Evolutionary conservation across 2,888 invertebrate genomes (phyloP), one percentile per base, ranked within the genome.

Genomic region (Zygothrica quintamaculata): DNA sequence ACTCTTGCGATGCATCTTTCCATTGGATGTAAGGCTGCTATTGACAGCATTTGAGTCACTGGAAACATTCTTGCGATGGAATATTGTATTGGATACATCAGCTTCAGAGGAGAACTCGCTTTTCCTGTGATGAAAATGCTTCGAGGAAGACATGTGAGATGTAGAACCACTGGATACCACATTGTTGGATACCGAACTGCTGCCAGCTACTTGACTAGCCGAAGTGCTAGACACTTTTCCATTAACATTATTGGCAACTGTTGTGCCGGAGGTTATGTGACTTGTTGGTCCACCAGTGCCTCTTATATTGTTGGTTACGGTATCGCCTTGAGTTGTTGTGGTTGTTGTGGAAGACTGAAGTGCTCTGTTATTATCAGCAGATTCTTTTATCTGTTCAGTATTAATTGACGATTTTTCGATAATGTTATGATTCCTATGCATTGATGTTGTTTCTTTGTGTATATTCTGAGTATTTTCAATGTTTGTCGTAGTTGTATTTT

Each of bases 1-100:
- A 59, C 96, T 96, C 89, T 95, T 96, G 47, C 95, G 93, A 90
- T 96, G 96, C 67, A 95, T 95, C 16, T 96, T 94, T 12, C 96
- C 96, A 55, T 84, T 89, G 0, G 90, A 88, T 3, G 89, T 88
- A 1, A 90, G 67, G 25, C 90, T 89, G 15, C 89, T 87, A 51
- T 77, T 81, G 37, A 84, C 73, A 8, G 81, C 84, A 51, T 76
- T 81, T 3, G 79, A 84, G 37, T 90, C 90, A 4, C 58, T 74
- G 3, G 87, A 66, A 2, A 72, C 43, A 39, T 64, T 85, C 60
- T 95, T 96, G 36, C 96, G 93, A 89, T 96, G 95, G 29, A 96
- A 92, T 39, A 96, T 95, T 36, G 96, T 92, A 85, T 97, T 96
- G 46, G 93, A 93, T 1, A 95, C 93, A 75, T 96, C 94, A n/a